Conservation (phyloP, 53 echinoderm and acorn worm genomes). For the Holothuria leucospilota region DNA sequence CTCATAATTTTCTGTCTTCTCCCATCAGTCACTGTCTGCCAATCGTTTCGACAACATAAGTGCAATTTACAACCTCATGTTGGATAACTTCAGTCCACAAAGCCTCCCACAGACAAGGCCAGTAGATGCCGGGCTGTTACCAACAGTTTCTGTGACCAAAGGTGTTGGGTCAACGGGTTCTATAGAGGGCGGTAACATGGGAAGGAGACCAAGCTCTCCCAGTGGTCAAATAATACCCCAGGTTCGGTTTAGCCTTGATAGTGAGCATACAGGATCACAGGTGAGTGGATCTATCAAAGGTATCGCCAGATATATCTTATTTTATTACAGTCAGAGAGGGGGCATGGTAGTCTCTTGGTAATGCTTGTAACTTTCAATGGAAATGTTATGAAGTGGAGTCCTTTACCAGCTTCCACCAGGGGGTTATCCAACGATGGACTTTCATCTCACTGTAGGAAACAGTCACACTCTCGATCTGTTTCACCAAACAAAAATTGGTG, state of each 20-base stretch:
- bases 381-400: no score
- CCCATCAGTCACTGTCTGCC: conserved; percentile 79
- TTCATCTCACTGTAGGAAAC: no score
- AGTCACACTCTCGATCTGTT: no score
- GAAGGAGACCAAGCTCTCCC: conserved; percentile 30
- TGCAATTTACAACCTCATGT: conserved; percentile 98
- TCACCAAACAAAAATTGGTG: no score
- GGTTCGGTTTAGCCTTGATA: conserved; percentile 85
- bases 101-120: conserved; percentile 34
- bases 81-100: conserved; percentile 52
- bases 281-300: neutral
- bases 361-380: no score
- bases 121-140: conserved; percentile 37
- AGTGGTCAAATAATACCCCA: conserved; percentile 73
- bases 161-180: conserved; percentile 36
- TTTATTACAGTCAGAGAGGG: no score
- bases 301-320: no score
- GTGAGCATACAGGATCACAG: conserved; percentile 83
- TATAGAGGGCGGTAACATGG: conserved; percentile 21
- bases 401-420: no score
- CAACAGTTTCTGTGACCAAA: conserved; percentile 35
- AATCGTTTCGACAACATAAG: conserved; percentile 92
- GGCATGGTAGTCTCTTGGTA: no score
- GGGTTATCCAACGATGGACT: no score
- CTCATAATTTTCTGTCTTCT: neutral